These are phyloP conservation scores for Amaurobius ferox DNA, from an alignment of 2,888 invertebrate genomes.

Conservation along the genomic window DNA sequence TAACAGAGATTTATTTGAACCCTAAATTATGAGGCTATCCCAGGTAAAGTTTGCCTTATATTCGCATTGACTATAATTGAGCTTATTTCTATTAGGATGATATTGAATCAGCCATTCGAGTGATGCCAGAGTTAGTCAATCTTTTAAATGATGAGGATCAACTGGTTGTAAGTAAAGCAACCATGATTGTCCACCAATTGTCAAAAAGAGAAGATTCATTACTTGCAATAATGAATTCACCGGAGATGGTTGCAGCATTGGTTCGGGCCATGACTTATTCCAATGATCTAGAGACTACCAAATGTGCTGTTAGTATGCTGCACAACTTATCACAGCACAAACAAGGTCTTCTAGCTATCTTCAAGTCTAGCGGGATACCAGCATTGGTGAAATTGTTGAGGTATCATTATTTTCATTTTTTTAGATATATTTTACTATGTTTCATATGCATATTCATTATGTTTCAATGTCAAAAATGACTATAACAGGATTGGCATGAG, in stretches of 20 bases:
- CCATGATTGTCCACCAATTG: constrained; percentile 99
- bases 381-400: constrained; percentile 95
- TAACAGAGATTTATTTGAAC: too few species aligned
- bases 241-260: constrained; percentile 91
- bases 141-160: constrained; percentile 96
- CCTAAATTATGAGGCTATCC: too few species aligned
- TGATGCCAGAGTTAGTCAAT: constrained; percentile 95
- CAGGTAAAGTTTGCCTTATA: too few species aligned
- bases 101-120: constrained; percentile 74
- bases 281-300: constrained; percentile 96
- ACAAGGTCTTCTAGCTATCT: constrained; percentile 97
- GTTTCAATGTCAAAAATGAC: too few species aligned
- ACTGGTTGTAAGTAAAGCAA: constrained; percentile 97
- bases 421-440: too few species aligned
- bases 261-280: constrained; percentile 96
- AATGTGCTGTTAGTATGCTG: constrained; percentile 96
- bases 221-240: constrained; percentile 97
- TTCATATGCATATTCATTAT: too few species aligned
- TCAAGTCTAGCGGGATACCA: constrained; percentile 99
- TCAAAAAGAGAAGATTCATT: constrained; percentile 98
- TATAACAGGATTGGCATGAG: too few species aligned
- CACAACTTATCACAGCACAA: constrained; percentile 98
- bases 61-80: neutral
- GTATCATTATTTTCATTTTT: constrained; percentile 75
- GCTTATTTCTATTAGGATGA: constrained; percentile 67